Evolutionary conservation across 2,113 vertebrate species (phyloP).

Genomic region (Rhea pennata): DNA sequence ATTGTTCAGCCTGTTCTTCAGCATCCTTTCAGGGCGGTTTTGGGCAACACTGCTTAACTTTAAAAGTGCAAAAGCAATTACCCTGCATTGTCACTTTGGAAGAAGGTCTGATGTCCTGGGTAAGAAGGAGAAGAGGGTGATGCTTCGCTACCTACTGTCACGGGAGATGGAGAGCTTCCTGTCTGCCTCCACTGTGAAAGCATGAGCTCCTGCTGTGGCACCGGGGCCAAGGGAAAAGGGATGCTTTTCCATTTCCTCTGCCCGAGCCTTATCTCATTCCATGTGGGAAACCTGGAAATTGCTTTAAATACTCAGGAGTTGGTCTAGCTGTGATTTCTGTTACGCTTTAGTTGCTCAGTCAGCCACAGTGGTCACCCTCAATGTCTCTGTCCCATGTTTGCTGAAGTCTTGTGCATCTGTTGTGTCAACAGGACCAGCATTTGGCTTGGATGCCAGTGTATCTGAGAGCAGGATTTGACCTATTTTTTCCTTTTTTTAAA

Average conservation of each 20-base stretch:
- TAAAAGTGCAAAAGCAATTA: not conserved
- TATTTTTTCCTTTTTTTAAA: not conserved
- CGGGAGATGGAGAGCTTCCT: not conserved
- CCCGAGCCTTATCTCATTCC: constrained; percentile 6
- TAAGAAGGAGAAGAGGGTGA: not conserved
- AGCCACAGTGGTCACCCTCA: not conserved
- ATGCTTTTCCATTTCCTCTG: constrained; percentile 42
- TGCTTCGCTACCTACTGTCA: not conserved
- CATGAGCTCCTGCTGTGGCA: not conserved
- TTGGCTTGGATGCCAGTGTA: not conserved
- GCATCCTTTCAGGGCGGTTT: not conserved
- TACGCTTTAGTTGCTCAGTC: fast-evolving
- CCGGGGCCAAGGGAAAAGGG: not conserved
- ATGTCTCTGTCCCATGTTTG: not conserved
- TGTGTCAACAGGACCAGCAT: not conserved
- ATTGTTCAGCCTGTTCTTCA: not conserved
- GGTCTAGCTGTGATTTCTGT: constrained; percentile 18
- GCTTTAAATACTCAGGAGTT: constrained; percentile 14
- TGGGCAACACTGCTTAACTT: not conserved
- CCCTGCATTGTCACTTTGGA: not conserved
- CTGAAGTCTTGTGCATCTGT: not conserved
- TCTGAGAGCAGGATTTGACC: not conserved
- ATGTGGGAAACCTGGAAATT: constrained; percentile 20
- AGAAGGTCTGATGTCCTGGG: not conserved
- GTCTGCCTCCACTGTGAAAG: not conserved